Percentiles rank a stretch among this genome's conserved stretches.
Conservation (phyloP, 2,113 vertebrate species). For the Sula dactylatra region DNA sequence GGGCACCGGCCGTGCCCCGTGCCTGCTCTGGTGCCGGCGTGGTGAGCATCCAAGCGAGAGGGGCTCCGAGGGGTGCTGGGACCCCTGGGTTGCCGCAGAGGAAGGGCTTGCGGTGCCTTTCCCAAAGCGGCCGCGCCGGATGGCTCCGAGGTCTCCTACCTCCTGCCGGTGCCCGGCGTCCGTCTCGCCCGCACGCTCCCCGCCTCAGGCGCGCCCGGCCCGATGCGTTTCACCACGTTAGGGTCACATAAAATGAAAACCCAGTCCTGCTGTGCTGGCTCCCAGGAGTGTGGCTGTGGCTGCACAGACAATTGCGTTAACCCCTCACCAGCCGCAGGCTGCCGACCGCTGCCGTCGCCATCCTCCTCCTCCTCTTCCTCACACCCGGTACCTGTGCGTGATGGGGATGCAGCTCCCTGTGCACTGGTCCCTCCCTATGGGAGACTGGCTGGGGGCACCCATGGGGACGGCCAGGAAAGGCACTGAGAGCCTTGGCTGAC, state of each 20-base stretch:
- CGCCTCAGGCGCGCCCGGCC: neutral
- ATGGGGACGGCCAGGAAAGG: neutral
- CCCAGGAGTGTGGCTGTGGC: slow-evolving; percentile 12
- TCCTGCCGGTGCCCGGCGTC: neutral
- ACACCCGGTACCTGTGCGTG: fast-evolving
- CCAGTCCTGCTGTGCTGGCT: slow-evolving; percentile 14
- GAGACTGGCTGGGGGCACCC: neutral
- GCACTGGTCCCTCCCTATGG: too few relatives aligned
- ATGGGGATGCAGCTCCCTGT: neutral
- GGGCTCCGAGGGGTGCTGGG: neutral
- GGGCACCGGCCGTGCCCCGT: too few relatives aligned
- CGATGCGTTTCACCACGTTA: slow-evolving; percentile 16
- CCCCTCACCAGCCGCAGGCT: slow-evolving; percentile 24
- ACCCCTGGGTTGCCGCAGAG: too few relatives aligned
- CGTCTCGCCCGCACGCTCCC: neutral
- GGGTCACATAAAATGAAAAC: slow-evolving; percentile 72
- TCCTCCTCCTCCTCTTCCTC: neutral
- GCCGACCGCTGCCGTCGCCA: neutral
- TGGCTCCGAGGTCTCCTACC: neutral
- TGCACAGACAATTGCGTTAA: slow-evolving; percentile 48
- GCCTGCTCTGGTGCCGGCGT: neutral
- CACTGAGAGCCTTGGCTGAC: neutral
- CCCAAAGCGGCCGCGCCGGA: fast-evolving
- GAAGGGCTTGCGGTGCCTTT: neutral
- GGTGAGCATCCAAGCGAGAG: neutral